Percentiles rank a stretch among this genome's conserved stretches.
These are phyloP conservation scores for Erpobdella octoculata DNA, from an alignment of 2,888 invertebrate species.

Conservation along the genomic window DNA sequence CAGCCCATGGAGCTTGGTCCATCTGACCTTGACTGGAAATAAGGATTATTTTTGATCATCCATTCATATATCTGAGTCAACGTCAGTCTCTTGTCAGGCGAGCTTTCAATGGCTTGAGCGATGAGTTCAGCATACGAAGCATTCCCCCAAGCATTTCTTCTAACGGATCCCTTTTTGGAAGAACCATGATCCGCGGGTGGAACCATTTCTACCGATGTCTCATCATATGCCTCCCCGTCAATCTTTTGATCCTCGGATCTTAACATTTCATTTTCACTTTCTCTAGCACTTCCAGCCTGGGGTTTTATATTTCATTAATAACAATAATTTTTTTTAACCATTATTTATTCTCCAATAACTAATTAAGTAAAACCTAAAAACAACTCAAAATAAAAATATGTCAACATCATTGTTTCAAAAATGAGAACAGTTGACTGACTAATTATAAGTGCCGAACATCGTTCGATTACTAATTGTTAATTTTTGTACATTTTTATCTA, in stretches of 20 bases:
- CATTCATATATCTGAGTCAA: conserved; percentile 98
- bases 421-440: too few species aligned
- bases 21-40: conserved; percentile 99
- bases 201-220: not conserved
- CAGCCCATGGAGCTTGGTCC: conserved; percentile 98
- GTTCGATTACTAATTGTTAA: too few species aligned
- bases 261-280: not conserved
- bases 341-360: too few species aligned
- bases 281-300: not conserved
- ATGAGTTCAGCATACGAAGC: conserved; percentile 90
- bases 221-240: conserved; percentile 3
- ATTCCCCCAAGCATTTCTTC: conserved; percentile 50
- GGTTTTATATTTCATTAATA: too few species aligned
- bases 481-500: too few species aligned
- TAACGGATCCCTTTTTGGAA: not conserved
- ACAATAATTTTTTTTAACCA: too few species aligned
- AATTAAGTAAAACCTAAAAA: too few species aligned
- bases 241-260: not conserved
- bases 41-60: conserved; percentile 95
- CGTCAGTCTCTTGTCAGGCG: conserved; percentile 87
- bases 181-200: not conserved
- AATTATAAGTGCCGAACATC: too few species aligned
- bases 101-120: conserved; percentile 92
- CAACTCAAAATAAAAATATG: too few species aligned
- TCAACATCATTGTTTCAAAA: too few species aligned